A percentile compares a stretch with the other conserved stretches of the same genome.
Evolutionary conservation across 2,113 vertebrate species (phyloP).

Genomic region (Engraulis encrasicolus): DNA sequence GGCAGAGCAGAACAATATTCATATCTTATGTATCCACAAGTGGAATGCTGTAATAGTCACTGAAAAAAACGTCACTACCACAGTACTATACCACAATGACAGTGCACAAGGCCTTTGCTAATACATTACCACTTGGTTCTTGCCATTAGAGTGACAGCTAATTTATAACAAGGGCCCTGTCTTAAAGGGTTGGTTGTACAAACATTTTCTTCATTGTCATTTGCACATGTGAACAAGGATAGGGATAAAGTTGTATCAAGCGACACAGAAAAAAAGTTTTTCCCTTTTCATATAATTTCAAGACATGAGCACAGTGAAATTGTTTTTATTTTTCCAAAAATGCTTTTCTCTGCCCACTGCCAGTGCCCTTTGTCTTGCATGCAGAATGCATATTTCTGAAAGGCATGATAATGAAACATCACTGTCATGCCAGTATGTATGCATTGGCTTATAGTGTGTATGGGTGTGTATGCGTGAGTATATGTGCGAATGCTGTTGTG

Average conservation of each 20-base stretch:
- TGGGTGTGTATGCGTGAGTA: neutral
- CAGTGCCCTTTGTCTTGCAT: neutral
- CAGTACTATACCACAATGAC: too few species aligned
- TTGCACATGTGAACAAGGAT: neutral
- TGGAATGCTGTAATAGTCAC: too few species aligned
- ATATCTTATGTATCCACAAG: too few species aligned
- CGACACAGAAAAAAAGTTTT: neutral
- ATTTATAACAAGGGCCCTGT: too few species aligned
- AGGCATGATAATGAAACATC: neutral
- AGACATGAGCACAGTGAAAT: neutral
- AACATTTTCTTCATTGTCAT: neutral
- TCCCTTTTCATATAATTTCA: neutral
- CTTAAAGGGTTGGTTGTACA: too few species aligned
- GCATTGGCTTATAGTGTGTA: neutral
- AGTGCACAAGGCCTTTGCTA: too few species aligned
- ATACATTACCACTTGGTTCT: too few species aligned
- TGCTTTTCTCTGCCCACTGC: neutral
- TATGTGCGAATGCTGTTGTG: neutral
- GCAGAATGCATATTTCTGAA: neutral
- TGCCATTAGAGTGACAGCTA: too few species aligned
- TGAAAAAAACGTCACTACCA: too few species aligned
- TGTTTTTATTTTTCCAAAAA: slow-evolving; percentile 2
- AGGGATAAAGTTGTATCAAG: neutral
- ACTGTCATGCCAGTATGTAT: neutral
- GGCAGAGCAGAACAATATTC: too few species aligned